Evolutionary conservation across 2,113 vertebrate species (phyloP).

Genomic region (Pituophis catenifer): DNA sequence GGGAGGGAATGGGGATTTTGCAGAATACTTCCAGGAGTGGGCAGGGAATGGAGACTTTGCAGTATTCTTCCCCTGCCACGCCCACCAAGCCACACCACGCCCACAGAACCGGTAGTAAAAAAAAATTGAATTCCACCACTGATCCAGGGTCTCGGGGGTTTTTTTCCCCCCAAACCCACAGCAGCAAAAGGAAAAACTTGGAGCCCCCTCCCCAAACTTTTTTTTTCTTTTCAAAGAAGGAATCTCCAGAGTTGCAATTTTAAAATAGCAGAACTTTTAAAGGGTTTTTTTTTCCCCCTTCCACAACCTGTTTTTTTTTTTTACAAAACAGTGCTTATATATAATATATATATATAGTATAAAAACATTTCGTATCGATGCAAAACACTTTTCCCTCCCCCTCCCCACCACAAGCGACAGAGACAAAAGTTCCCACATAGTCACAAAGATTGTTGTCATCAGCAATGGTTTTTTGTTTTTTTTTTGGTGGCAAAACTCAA

Average conservation of each 20-base stretch:
- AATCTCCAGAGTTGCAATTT: neutral
- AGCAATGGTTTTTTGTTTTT: neutral
- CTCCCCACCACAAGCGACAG: slow-evolving; percentile 47
- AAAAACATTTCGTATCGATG: slow-evolving; percentile 46
- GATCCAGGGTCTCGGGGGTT: accelerated
- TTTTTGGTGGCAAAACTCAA: neutral
- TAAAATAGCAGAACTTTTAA: slow-evolving; percentile 25
- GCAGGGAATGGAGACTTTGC: too few species aligned
- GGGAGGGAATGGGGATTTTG: too few species aligned
- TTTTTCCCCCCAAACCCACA: neutral
- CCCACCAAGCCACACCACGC: too few species aligned
- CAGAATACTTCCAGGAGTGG: too few species aligned
- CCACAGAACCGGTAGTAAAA: too few species aligned
- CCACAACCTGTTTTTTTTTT: slow-evolving; percentile 43
- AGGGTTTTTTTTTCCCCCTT: slow-evolving; percentile 43
- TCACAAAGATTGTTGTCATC: slow-evolving; percentile 42
- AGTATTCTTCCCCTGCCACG: too few species aligned
- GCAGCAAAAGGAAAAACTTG: neutral
- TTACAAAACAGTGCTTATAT: slow-evolving; percentile 52
- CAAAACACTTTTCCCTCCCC: slow-evolving; percentile 37
- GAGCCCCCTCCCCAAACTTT: neutral
- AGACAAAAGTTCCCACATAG: slow-evolving; percentile 56
- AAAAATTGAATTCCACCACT: too few species aligned
- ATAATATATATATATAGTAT: slow-evolving; percentile 15
- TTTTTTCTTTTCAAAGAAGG: neutral